Base-by-base conservation (phyloP, 2,797 vertebrate species). In the Cyprinella venusta region DNA sequence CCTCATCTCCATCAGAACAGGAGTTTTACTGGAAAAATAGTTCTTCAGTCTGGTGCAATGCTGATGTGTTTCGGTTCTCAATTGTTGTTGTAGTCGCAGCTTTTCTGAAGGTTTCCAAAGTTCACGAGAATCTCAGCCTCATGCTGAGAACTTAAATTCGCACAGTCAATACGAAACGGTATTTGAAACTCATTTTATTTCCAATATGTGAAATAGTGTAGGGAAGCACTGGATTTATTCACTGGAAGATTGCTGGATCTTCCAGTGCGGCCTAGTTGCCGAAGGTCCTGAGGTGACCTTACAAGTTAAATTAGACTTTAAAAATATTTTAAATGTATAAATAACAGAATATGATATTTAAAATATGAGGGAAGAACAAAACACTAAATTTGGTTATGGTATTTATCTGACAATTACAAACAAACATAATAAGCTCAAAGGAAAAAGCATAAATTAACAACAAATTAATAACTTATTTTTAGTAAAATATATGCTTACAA, bases 171-270 rank as follows among this genome's bases (percentile, higher is more conserved):
- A 74, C 26, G 9, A 52, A 74, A 74, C 8, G 15, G 6, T 16
- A 74, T 74, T 52, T 52, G 59, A 18, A 81, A 64, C 13, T 30
- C 12, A 52, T 81, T 81, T 72, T 50, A 72, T 26, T 21, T 81
- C 8, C 33, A 48, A 12, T 48, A 50, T 81, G 54, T 61, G 24
- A 59, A 12, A n/a, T 12, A 40, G 70, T n/a, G n/a, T n/a, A n/a
- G n/a, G n/a, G n/a, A 33, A 42, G 12, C 9, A 30, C 56, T 42
- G 26, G 33, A 76, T 26, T 76, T 76, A 45, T 76, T 40, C 33
- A 40, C 16, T 61, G 8, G 74, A 38, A 63, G 63, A 24, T 56
- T 38, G 10, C n/a, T 68, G 48, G 77, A 36, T 52, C 2, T 19
- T n/a, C 38, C 64, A 67, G 40, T 63, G 30, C 3, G 2, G 21